phyloP scores from a whole-genome alignment of 2,888 invertebrate genomes.

The Notodonta ziczac region DNA sequence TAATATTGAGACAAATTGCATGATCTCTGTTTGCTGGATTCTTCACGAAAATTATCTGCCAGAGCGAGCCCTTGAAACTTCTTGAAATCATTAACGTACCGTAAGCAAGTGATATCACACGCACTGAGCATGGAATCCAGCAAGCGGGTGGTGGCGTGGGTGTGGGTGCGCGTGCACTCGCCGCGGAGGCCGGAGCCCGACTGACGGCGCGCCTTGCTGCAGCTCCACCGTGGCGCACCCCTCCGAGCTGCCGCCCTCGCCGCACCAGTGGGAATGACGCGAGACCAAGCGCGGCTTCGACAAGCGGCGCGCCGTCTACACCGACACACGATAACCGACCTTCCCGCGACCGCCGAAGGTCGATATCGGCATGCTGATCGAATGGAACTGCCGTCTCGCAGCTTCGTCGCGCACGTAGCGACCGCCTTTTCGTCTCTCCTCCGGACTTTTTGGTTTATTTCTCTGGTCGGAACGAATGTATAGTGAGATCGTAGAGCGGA shows the following conservation, averaged over 20 bases:
- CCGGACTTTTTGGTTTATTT: neutral
- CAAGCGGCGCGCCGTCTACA: constrained; percentile 63
- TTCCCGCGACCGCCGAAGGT: constrained; percentile 12
- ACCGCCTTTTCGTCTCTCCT: neutral
- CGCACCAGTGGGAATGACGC: constrained; percentile 98
- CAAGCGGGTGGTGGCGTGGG: constrained; percentile 50
- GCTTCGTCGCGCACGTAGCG: neutral
- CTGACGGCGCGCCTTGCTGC: constrained; percentile 65
- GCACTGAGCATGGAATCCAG: constrained; percentile 26
- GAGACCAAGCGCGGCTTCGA: constrained; percentile 67
- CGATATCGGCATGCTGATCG: constrained; percentile 5
- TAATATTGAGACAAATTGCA: constrained; percentile 58
- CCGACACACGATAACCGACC: constrained; percentile 55
- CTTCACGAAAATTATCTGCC: constrained; percentile 12
- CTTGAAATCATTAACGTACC: too few relatives aligned
- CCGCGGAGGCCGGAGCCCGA: neutral
- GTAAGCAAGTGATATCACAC: neutral
- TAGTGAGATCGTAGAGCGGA: too few relatives aligned
- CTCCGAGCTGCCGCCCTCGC: constrained; percentile 98
- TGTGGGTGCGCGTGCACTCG: constrained; percentile 39
- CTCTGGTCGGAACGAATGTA: too few relatives aligned
- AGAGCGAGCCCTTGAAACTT: too few relatives aligned
- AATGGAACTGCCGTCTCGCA: too few relatives aligned
- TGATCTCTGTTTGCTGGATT: constrained; percentile 66
- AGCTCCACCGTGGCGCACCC: constrained; percentile 99